Conservation (phyloP, 2,888 invertebrate genomes). For the Dinocampus coccinellae region DNA sequence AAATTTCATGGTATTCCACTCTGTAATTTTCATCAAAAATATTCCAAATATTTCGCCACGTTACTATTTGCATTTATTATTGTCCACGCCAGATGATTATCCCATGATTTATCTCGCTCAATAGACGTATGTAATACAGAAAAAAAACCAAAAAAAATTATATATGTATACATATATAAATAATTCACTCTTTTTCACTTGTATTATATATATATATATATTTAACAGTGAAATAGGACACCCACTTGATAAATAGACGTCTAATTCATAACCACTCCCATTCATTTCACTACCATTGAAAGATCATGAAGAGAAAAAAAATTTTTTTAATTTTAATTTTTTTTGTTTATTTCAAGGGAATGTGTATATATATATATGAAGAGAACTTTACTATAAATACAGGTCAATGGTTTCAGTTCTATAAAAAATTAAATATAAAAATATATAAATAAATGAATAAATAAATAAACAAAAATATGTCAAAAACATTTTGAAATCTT, state of each 20-base stretch:
- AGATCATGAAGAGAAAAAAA: conserved; percentile 18
- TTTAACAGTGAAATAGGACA: conserved; percentile 15
- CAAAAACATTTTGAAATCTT: conserved; percentile 37
- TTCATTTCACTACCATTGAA: conserved; percentile 34
- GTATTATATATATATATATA: neutral
- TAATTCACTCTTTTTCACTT: neutral
- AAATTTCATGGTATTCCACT: neutral
- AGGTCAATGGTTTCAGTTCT: conserved; percentile 13
- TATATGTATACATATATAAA: neutral
- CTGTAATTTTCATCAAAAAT: conserved; percentile 16
- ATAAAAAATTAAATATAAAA: too few species aligned
- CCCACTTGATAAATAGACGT: conserved; percentile 36
- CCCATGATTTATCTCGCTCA: conserved; percentile 1
- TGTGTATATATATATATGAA: neutral
- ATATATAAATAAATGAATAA: too few species aligned
- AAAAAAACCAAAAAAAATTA: too few species aligned
- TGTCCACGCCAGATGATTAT: neutral
- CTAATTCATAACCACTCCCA: conserved; percentile 40
- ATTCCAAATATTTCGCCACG: neutral
- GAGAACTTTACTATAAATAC: conserved; percentile 18
- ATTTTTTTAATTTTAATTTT: too few species aligned
- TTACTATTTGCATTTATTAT: neutral
- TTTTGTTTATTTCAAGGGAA: conserved; percentile 6
- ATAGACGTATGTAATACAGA: neutral
- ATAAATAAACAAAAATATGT: conserved; percentile 38